phyloP scores from a whole-genome alignment of 2,797 vertebrate species.

The Rhabdophis nuchalis region DNA sequence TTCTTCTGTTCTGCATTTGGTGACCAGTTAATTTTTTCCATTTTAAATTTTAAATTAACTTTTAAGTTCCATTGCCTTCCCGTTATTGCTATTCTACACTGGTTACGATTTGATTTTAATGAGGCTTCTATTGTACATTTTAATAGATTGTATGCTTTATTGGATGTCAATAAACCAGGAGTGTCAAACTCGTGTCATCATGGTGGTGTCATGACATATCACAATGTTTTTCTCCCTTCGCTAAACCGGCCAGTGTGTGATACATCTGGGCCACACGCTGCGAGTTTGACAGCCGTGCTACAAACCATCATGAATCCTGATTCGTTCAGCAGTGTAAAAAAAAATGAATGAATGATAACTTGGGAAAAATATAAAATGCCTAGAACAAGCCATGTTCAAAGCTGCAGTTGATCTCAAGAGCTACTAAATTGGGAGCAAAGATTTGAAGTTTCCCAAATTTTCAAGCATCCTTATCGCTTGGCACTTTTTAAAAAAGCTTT shows the following conservation, averaged over 20 bases:
- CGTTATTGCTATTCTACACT: not conserved
- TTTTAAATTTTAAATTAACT: not conserved
- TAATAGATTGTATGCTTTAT: not conserved
- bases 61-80: not conserved
- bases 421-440: no score
- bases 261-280: no score
- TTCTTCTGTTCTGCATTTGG: not conserved
- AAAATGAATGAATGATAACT: not conserved
- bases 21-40: not conserved
- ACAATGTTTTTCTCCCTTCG: no score
- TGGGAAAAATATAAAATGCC: not conserved
- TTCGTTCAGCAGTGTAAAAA: not conserved
- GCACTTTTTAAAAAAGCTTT: no score
- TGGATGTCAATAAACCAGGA: not conserved
- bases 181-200: no score
- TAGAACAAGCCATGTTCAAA: not conserved
- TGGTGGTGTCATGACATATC: no score
- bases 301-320: not conserved
- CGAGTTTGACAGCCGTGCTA: not conserved
- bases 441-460: not conserved
- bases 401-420: not conserved
- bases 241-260: no score
- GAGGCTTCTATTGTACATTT: not conserved
- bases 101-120: not conserved
- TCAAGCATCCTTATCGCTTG: not conserved